Conservation (phyloP, 2,797 vertebrate species). For the Kryptopterus vitreolus region DNA sequence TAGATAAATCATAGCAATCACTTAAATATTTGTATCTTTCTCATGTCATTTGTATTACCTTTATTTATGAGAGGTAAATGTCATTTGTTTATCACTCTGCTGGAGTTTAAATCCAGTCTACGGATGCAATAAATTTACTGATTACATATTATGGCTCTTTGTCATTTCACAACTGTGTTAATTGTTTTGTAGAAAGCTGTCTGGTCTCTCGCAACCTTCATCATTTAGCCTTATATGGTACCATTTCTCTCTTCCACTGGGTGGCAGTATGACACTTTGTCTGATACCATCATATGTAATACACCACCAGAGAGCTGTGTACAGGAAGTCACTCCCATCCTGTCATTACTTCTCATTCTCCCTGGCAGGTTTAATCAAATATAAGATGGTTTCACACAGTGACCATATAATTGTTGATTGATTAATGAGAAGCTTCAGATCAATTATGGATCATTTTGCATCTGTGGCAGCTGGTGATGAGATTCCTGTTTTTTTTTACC, state of each 20-base stretch:
- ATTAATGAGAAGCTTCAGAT: slow-evolving; percentile 18
- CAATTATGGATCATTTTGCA: slow-evolving; percentile 21
- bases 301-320: not conserved
- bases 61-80: slow-evolving; percentile 12
- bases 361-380: slow-evolving; percentile 30
- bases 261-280: slow-evolving; percentile 22
- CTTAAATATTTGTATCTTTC: not conserved
- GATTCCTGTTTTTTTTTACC: slow-evolving; percentile 4
- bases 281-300: not conserved
- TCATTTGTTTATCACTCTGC: slow-evolving; percentile 5
- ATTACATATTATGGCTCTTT: not conserved
- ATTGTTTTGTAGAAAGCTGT: not conserved
- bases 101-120: slow-evolving; percentile 15
- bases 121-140: slow-evolving; percentile 19
- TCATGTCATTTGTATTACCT: slow-evolving; percentile 4
- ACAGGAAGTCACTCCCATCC: slow-evolving; percentile 15
- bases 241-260: slow-evolving; percentile 26
- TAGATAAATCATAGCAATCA: not conserved
- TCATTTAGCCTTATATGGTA: not conserved
- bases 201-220: no score
- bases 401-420: slow-evolving; percentile 19
- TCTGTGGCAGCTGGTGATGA: not conserved
- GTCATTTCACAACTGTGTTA: not conserved
- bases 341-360: slow-evolving; percentile 6
- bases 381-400: slow-evolving; percentile 28